A percentile compares a stretch with the other conserved stretches of the same genome.
Evolutionary conservation across 2,797 vertebrate genomes (phyloP).

Genomic region (Mormyrus proboscirostris): DNA sequence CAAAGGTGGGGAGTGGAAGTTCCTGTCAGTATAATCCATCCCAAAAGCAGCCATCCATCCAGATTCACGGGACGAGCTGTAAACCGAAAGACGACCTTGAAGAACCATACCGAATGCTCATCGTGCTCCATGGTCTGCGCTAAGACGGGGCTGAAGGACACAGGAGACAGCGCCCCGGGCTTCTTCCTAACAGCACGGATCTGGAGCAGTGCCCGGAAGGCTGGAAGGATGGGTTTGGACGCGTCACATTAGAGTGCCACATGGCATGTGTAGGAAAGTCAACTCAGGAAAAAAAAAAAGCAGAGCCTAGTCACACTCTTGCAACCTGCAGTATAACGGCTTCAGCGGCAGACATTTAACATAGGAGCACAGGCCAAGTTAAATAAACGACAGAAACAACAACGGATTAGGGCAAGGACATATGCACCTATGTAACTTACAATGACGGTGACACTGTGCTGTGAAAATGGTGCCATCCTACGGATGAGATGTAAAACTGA

Average conservation of each 20-base stretch:
- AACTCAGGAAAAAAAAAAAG: background rate
- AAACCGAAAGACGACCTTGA: background rate
- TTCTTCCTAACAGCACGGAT: slow-evolving; percentile 96
- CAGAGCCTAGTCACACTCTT: background rate
- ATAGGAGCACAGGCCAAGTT: background rate
- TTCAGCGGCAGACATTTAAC: background rate
- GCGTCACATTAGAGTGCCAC: background rate
- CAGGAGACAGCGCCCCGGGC: slow-evolving; percentile 83
- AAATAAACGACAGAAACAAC: background rate
- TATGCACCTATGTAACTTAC: background rate
- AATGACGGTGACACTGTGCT: background rate
- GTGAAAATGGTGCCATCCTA: background rate
- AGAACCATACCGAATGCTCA: slow-evolving; percentile 79
- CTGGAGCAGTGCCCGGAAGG: slow-evolving; percentile 94
- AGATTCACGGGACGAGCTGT: background rate
- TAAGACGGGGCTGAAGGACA: slow-evolving; percentile 93
- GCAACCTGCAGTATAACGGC: background rate
- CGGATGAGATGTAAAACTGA: background rate
- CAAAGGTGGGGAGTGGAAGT: background rate
- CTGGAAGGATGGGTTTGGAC: slow-evolving; percentile 45
- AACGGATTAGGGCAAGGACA: background rate
- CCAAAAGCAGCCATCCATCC: background rate
- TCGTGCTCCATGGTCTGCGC: slow-evolving; percentile 95
- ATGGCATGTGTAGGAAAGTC: background rate
- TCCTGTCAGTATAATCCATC: background rate